These are phyloP conservation scores for Drosophila arizonae DNA, from an alignment of 1,140 invertebrate genomes.

Conservation along the genomic window DNA sequence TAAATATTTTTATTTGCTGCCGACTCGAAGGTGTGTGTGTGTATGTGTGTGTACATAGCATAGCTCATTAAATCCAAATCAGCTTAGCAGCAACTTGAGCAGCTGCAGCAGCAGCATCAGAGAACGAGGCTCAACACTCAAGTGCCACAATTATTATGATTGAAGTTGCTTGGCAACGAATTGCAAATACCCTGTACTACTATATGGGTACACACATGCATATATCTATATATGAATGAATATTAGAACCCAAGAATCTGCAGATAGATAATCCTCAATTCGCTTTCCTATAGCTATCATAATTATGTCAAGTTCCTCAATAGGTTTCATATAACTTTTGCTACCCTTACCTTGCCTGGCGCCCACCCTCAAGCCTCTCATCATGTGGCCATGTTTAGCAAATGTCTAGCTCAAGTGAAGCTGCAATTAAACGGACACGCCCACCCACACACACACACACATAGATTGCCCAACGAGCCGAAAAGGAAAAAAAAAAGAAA, in stretches of 20 bases:
- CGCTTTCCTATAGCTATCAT: neutral
- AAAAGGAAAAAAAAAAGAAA: neutral
- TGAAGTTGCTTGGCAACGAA: constrained; percentile 4
- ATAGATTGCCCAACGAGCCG: constrained; percentile 1
- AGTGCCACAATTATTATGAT: neutral
- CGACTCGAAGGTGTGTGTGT: constrained; percentile 37
- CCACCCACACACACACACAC: constrained; percentile 1
- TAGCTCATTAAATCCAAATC: constrained; percentile 80
- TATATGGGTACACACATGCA: neutral
- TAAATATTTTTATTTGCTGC: constrained; percentile 70
- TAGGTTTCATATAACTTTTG: neutral
- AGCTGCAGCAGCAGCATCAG: constrained; percentile 30
- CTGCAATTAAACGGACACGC: constrained; percentile 66
- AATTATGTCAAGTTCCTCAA: neutral
- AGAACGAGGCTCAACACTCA: neutral
- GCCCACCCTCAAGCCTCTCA: neutral
- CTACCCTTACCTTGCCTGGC: neutral
- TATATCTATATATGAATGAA: no score
- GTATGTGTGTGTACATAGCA: constrained; percentile 35
- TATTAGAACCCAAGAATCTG: no score
- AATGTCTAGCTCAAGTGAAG: constrained; percentile 20
- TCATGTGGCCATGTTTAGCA: neutral
- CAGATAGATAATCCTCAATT: no score
- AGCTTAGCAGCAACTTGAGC: constrained; percentile 62
- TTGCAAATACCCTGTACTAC: neutral